Evolutionary conservation across 2,888 invertebrate species (phyloP).

Genomic region (Melangyna quadrimaculata): DNA sequence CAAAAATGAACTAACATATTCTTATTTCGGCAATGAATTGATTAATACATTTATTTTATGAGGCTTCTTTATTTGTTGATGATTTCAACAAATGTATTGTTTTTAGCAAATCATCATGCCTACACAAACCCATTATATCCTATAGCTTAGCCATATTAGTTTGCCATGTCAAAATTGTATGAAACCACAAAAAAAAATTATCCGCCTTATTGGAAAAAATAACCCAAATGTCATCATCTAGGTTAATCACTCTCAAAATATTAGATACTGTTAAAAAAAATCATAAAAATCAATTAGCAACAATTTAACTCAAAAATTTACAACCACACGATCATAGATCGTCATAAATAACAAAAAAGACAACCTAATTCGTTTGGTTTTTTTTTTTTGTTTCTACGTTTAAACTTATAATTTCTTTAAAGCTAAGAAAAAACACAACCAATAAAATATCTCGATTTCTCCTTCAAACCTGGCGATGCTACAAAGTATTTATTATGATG

Average conservation of each 20-base stretch:
- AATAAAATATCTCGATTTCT: constrained; percentile 61
- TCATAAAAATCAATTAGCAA: constrained; percentile 64
- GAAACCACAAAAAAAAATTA: background rate
- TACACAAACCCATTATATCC: background rate
- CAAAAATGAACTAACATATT: no score
- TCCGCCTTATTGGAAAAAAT: constrained; percentile 23
- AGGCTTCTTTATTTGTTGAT: no score
- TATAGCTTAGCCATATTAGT: background rate
- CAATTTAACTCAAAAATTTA: constrained; percentile 61
- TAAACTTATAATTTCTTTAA: constrained; percentile 32
- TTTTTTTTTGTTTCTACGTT: background rate
- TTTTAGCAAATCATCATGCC: background rate
- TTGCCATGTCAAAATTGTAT: background rate
- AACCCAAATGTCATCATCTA: constrained; percentile 43
- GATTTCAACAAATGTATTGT: no score
- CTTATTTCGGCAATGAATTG: no score
- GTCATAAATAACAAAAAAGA: constrained; percentile 49
- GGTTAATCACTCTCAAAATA: constrained; percentile 45
- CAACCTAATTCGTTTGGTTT: background rate
- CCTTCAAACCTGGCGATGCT: constrained; percentile 25
- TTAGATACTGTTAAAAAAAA: constrained; percentile 32
- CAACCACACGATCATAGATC: constrained; percentile 50
- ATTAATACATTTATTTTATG: no score
- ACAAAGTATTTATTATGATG: constrained; percentile 16
- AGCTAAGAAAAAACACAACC: constrained; percentile 31